Conservation (phyloP, 2,113 vertebrate genomes). For the Brachypodius melanocephalos region DNA sequence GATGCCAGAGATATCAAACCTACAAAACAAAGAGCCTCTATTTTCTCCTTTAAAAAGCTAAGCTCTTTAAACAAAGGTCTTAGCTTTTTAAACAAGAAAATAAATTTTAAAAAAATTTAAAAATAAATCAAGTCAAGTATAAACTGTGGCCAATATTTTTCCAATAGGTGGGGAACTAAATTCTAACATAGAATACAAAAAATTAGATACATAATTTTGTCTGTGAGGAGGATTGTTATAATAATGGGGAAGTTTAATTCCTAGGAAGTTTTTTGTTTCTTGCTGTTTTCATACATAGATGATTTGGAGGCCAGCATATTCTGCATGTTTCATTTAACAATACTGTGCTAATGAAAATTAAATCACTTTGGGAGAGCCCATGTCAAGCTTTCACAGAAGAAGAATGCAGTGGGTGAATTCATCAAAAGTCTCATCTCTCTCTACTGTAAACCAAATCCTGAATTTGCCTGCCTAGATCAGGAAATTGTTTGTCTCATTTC, state of each 20-base stretch:
- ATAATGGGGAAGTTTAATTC: not conserved
- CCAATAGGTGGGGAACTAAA: not conserved
- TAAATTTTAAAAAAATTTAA: not conserved
- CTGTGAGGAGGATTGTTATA: not conserved
- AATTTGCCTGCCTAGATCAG: slow-evolving; percentile 23
- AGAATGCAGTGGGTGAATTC: not conserved
- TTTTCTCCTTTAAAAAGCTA: not conserved
- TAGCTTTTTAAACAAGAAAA: not conserved
- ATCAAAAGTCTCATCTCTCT: not conserved
- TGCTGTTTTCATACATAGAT: not conserved
- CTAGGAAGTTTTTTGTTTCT: not conserved
- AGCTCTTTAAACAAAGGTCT: not conserved
- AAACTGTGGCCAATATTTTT: not conserved
- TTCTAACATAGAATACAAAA: not conserved
- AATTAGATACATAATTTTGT: not conserved
- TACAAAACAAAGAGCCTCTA: not conserved
- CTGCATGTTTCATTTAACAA: not conserved
- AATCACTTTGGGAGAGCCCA: not conserved
- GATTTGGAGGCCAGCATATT: not conserved
- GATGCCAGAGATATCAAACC: not conserved
- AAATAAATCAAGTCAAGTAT: not conserved
- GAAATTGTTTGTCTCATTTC: slow-evolving; percentile 8
- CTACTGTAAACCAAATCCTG: not conserved
- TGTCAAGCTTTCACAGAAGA: slow-evolving; percentile 1
- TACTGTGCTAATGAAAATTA: slow-evolving; percentile 21